Evolutionary conservation across 2,797 vertebrate genomes (phyloP).

Genomic region (Acrossocheilus wenchowensis): DNA sequence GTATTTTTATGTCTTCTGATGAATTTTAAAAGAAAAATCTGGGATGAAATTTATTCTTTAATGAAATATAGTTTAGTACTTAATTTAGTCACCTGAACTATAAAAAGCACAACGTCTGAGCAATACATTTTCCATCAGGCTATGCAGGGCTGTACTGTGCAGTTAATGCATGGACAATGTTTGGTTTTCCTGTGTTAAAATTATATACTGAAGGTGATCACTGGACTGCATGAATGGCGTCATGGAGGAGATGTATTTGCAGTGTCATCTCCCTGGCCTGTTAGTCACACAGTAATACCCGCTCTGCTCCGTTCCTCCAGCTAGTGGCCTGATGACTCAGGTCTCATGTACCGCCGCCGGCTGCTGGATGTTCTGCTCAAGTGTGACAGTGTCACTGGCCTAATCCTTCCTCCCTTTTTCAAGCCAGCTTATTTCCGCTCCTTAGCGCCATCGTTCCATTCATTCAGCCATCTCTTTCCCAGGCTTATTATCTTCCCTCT

Average conservation of each 20-base stretch:
- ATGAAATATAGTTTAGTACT: neutral
- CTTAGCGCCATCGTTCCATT: neutral
- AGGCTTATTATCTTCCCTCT: constrained; percentile 21
- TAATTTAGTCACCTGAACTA: neutral
- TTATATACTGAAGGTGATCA: neutral
- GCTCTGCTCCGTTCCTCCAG: constrained; percentile 1
- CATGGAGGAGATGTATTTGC: constrained; percentile 39
- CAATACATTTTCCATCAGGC: neutral
- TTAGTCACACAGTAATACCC: constrained; percentile 40
- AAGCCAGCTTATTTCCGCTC: constrained; percentile 4
- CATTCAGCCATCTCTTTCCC: constrained; percentile 37
- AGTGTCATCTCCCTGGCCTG: constrained; percentile 15
- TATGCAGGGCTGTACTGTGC: neutral
- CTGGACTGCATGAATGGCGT: constrained; percentile 14
- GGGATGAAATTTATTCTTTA: neutral
- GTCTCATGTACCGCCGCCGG: neutral
- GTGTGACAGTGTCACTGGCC: neutral
- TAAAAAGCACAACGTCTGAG: neutral
- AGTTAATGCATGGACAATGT: neutral
- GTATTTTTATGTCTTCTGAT: neutral
- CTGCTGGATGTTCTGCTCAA: constrained; percentile 22
- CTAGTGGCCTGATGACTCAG: constrained; percentile 33
- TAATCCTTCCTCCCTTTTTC: constrained; percentile 38
- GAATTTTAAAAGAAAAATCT: neutral
- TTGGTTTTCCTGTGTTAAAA: constrained; percentile 21